Conservation (phyloP, 2,888 invertebrate genomes). For the Rugalucina vietnamica region DNA sequence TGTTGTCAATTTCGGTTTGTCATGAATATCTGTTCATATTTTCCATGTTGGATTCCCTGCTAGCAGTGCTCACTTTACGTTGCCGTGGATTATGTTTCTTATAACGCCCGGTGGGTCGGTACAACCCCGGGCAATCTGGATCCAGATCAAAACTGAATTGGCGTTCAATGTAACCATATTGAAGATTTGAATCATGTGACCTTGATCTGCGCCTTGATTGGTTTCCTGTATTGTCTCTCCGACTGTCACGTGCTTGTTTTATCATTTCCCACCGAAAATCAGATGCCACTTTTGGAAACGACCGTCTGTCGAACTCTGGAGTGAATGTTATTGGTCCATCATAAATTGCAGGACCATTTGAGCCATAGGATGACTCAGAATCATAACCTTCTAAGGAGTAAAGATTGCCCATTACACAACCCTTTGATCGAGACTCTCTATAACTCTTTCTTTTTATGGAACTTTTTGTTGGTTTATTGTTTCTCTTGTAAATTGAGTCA, state of each 20-base stretch:
- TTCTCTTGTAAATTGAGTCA: background rate
- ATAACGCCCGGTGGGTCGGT: background rate
- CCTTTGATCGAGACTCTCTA: background rate
- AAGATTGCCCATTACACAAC: background rate
- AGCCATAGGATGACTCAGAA: background rate
- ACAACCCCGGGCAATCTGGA: background rate
- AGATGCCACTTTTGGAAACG: background rate
- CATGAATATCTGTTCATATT: background rate
- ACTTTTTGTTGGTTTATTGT: background rate
- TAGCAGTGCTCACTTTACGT: background rate
- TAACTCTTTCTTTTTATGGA: background rate
- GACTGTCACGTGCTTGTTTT: background rate
- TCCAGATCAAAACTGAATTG: background rate
- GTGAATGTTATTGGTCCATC: conserved; percentile 6
- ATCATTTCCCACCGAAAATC: background rate
- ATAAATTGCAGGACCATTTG: background rate
- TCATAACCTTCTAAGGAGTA: background rate
- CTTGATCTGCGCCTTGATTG: conserved; percentile 5
- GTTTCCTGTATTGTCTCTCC: background rate
- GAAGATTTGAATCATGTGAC: background rate
- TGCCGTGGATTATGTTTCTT: background rate
- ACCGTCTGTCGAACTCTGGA: background rate
- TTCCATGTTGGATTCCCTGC: background rate
- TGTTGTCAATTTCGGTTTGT: background rate
- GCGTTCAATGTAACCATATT: background rate